Evolutionary conservation across 1,140 invertebrate species (phyloP), one percentile per base, ranked within the genome.

Genomic region (Neodiprion fabricii): DNA sequence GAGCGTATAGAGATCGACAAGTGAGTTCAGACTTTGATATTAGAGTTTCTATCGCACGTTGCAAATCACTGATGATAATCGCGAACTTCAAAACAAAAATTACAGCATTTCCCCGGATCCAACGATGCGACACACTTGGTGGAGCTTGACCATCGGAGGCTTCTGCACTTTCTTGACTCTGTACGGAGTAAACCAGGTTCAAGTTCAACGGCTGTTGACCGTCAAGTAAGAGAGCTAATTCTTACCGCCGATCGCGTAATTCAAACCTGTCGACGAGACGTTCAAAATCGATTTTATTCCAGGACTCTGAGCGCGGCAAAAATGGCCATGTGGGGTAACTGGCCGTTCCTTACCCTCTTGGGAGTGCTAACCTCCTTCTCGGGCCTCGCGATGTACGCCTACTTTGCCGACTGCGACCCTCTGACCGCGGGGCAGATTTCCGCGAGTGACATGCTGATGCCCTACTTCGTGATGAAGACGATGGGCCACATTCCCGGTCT

Each of bases 261-360:
- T 61, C 3, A 61, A 61, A 61, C 48, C 28, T 21, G 11, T 70
- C 14, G 7, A n/a, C 1, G n/a, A 0, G 93, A 97, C 90, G 93
- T 98, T 2, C 96, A 98, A 86, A 85, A 96, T 50, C 90, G 96
- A 40, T 86, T 96, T 17, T 94, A 94, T 7, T 91, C 95, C 7
- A 92, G 90, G 76, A 91, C 90, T 79, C 80, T 94, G 40, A 89
- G 91, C 65, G 86, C 89, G 1, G 92, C 94, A 0, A 92, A 90
- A 76, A 85, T 83, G 50, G 86, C 91, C 10, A 80, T 94, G 11
- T 93, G 92, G 91, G 84, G 91, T 74, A 92, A 91, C 79, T 90
- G 92, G 87, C 92, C 92, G 9, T 91, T 94, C 61, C 81, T 94
- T 21, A 89, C 89, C 47, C 76, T 88, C 2, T 81, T 94, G 1